Evolutionary conservation across 2,113 vertebrate genomes (phyloP), one percentile per base, ranked within the genome.

Genomic region (Carassius auratus): DNA sequence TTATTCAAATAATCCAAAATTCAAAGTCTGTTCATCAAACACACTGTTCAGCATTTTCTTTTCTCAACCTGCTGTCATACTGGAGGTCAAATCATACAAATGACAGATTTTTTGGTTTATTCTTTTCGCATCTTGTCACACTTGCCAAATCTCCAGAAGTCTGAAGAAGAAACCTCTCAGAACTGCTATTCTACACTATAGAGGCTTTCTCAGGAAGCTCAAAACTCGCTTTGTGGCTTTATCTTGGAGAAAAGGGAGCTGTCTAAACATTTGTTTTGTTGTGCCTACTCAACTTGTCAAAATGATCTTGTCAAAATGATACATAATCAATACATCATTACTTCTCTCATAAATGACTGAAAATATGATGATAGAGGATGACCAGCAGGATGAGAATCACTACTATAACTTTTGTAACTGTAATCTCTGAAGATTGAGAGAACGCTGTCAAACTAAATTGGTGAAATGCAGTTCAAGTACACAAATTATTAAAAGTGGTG

Each of bases 211-310:
- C 69, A 48, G 42, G 52, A 84, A 52, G 59, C 76, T 36, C 26
- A 0, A 57, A 17, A 62, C 82, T 81, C 55, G 36, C 38, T 45
- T 83, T 61, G 52, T 50, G 69, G 26, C 76, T 81, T 84, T 64
- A 73, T 84, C 62, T 85, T 85, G 23, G 36, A 64, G 30, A 64
- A 79, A 64, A 82, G 50, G n/a, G 82, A 85, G 61, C 82, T 86
- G 85, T 86, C 87, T 86, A 86, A 86, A 85, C 77, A 86, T 88
- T 52, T 33, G 57, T 82, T 64, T 42, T 55, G 52, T 82, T 71
- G 68, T 62, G 33, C 10, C 42, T 33, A 12, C 23, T 81, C 21
- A n/a, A 48, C 76, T 62, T 76, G 74, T 45, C 76, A 78, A 81
- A 84, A 86, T 30, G 76, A 84, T 76, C 80, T 76, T 59, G 2